phyloP scores from a whole-genome alignment of 2,888 invertebrate genomes.

The Pseudococcus viburni region DNA sequence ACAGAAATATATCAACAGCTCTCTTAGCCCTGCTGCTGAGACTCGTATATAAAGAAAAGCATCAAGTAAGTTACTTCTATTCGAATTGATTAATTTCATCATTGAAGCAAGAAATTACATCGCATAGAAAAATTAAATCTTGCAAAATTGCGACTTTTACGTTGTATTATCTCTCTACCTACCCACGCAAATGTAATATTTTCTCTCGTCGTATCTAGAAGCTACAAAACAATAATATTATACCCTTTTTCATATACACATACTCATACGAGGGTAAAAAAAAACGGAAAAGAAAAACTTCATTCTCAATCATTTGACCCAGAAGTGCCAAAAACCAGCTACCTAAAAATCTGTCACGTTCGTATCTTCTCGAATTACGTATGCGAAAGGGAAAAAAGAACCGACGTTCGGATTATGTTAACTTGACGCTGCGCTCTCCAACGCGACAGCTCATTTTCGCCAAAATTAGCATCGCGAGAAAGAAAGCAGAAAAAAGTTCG shows the following conservation, averaged over 20 bases:
- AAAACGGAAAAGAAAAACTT: background rate
- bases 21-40: background rate
- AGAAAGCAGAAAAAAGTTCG: background rate
- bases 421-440: background rate
- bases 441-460: constrained; percentile 7
- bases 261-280: background rate
- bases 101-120: background rate
- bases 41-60: background rate
- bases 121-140: background rate
- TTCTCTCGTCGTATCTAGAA: background rate
- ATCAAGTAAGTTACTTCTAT: background rate
- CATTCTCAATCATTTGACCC: constrained; percentile 20
- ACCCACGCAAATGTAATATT: background rate
- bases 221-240: background rate
- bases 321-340: constrained; percentile 21
- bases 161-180: background rate
- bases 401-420: background rate
- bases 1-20: background rate
- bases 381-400: constrained; percentile 15
- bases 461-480: constrained; percentile 4
- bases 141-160: background rate
- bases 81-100: background rate
- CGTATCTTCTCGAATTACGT: constrained; percentile 21
- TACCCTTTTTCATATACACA: background rate
- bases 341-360: constrained; percentile 22